Evolutionary conservation across 2,888 invertebrate species (phyloP).

Genomic region (Deilephila elpenor): DNA sequence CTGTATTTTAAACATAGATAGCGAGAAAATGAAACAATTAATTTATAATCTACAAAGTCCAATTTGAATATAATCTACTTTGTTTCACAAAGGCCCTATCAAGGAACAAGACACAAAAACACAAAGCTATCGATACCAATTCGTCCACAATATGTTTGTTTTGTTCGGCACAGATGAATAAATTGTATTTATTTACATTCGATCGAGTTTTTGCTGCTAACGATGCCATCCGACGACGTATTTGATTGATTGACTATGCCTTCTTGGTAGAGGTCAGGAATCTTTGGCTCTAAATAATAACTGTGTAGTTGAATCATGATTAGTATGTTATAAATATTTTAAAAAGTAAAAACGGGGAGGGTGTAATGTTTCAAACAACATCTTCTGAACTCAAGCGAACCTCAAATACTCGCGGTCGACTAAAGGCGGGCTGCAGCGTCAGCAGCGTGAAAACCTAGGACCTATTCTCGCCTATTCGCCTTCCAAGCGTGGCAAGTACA

Average conservation of each 20-base stretch:
- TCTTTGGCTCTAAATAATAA: conserved; percentile 26
- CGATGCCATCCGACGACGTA: conserved; percentile 49
- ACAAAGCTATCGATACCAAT: conserved; percentile 18
- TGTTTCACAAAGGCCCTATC: conserved; percentile 16
- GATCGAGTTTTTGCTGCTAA: conserved; percentile 46
- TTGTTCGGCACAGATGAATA: conserved; percentile 18
- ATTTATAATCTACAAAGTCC: neutral
- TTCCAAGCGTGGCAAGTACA: too few species aligned
- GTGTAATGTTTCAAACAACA: too few species aligned
- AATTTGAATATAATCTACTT: neutral
- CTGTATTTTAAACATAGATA: too few species aligned
- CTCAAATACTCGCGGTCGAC: too few species aligned
- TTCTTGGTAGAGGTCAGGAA: conserved; percentile 36
- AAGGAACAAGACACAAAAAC: conserved; percentile 40
- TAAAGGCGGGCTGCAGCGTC: too few species aligned
- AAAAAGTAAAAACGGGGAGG: too few species aligned
- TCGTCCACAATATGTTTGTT: conserved; percentile 32
- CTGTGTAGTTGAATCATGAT: neutral
- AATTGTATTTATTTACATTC: conserved; percentile 54
- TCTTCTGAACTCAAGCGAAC: too few species aligned
- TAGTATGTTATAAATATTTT: too few species aligned
- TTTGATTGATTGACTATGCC: conserved; percentile 57
- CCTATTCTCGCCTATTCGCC: too few species aligned
- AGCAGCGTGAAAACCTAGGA: too few species aligned
- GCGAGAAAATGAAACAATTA: neutral